Conservation (phyloP, 92 coral and sea anemone genomes). For the Galaxea fascicularis region DNA sequence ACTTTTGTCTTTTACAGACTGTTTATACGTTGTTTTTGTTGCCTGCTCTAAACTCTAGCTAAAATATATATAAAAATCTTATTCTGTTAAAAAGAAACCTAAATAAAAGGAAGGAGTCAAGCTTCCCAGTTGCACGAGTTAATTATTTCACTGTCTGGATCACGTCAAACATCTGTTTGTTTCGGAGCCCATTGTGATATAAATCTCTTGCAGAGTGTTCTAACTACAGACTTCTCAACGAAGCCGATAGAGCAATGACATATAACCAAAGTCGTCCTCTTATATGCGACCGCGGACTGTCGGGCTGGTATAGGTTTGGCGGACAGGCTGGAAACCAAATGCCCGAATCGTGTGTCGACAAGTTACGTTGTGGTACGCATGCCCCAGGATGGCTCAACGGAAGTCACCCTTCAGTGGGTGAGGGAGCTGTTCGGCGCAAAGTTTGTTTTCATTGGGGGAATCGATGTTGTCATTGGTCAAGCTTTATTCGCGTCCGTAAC, state of each 20-base stretch:
- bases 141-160: no score
- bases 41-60: no score
- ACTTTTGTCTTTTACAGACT: no score
- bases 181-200: no score
- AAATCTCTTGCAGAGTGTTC: not conserved
- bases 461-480: constrained; percentile 5
- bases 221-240: not conserved
- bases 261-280: not conserved
- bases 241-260: not conserved
- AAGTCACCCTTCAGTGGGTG: constrained; percentile 27
- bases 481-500: constrained; percentile 35
- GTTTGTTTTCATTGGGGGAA: not conserved
- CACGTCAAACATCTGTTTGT: not conserved
- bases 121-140: no score
- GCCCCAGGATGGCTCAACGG: constrained; percentile 55
- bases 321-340: constrained; percentile 51
- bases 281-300: constrained; percentile 28
- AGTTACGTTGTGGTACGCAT: constrained; percentile 24
- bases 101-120: no score
- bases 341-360: constrained; percentile 28
- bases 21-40: no score
- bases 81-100: no score
- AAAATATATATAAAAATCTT: no score
- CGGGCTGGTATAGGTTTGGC: constrained; percentile 58
- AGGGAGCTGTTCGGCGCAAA: constrained; percentile 27